Conservation (phyloP, 2,888 invertebrate genomes). For the Lochmaea crataegi region DNA sequence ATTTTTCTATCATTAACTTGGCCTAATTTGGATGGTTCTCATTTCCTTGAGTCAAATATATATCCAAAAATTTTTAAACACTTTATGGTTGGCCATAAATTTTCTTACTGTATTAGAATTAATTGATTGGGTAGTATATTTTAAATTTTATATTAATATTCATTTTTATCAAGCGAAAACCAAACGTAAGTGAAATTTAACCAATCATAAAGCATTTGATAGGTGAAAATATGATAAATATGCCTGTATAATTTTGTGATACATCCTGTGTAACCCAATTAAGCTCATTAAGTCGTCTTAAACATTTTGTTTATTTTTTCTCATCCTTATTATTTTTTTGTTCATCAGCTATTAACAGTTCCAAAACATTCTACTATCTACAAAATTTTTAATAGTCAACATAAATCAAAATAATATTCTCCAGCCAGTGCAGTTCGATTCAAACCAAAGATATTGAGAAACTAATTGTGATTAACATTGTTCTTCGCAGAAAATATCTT, state of each 20-base stretch:
- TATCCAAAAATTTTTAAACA: background rate
- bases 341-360: conserved; percentile 27
- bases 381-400: background rate
- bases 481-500: too few species aligned
- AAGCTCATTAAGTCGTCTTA: background rate
- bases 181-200: background rate
- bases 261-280: conserved; percentile 2
- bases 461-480: too few species aligned
- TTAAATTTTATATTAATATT: too few species aligned
- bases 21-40: too few species aligned
- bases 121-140: too few species aligned
- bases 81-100: background rate
- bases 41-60: too few species aligned
- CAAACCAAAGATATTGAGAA: too few species aligned
- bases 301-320: conserved; percentile 6
- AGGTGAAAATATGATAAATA: background rate
- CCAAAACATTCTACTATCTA: conserved; percentile 28
- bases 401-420: background rate
- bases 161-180: too few species aligned
- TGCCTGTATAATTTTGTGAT: background rate
- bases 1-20: too few species aligned
- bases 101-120: background rate
- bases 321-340: conserved; percentile 9
- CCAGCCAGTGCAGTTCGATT: background rate
- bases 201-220: background rate